phyloP scores from a whole-genome alignment of 1,140 invertebrate genomes.

The Amphibalanus amphitrite region DNA sequence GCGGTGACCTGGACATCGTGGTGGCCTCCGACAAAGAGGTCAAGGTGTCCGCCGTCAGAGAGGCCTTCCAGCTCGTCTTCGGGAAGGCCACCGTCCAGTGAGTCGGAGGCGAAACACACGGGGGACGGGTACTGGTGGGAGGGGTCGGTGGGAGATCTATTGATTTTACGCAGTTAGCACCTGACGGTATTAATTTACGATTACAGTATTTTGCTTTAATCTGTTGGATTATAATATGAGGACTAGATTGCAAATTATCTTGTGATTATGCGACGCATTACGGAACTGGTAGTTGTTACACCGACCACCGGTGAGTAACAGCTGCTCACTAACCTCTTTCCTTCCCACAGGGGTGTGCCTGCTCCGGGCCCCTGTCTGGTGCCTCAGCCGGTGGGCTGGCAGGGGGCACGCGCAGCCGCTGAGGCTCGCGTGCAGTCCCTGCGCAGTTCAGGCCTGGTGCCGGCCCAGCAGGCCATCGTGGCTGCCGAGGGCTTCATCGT shows the following conservation, averaged over 20 bases:
- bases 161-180: too few relatives aligned
- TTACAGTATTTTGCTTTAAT: too few relatives aligned
- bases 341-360: slow-evolving; percentile 34
- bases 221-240: too few relatives aligned
- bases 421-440: slow-evolving; percentile 43
- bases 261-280: too few relatives aligned
- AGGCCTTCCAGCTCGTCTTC: slow-evolving; percentile 64
- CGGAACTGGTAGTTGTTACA: too few relatives aligned
- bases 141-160: too few relatives aligned
- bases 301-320: too few relatives aligned
- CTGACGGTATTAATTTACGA: too few relatives aligned
- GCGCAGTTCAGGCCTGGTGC: slow-evolving; percentile 33
- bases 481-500: slow-evolving; percentile 60
- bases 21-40: slow-evolving; percentile 60
- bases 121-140: too few relatives aligned
- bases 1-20: slow-evolving; percentile 52
- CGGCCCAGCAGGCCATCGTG: slow-evolving; percentile 44
- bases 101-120: background rate
- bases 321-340: slow-evolving; percentile 9
- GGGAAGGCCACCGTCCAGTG: slow-evolving; percentile 50
- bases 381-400: slow-evolving; percentile 56
- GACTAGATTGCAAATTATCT: too few relatives aligned
- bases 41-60: slow-evolving; percentile 55
- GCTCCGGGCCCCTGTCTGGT: slow-evolving; percentile 38
- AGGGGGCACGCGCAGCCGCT: slow-evolving; percentile 47